Evolutionary conservation across 1,140 invertebrate species (phyloP).

Genomic region (Drosophila watanabei): DNA sequence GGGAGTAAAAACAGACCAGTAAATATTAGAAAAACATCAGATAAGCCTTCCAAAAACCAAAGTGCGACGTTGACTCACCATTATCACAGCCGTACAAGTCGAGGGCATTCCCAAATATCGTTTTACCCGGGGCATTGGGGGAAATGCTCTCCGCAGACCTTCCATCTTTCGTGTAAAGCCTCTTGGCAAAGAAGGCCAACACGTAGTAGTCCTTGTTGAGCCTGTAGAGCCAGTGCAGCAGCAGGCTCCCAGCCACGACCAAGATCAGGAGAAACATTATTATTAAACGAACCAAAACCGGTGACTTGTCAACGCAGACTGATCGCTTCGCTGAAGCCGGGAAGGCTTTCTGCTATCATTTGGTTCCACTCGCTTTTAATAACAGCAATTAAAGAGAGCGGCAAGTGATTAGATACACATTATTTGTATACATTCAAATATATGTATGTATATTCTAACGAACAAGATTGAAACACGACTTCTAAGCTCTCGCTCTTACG

Average conservation of each 20-base stretch:
- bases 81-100: constrained; percentile 53
- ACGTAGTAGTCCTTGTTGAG: constrained; percentile 61
- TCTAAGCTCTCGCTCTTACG: not conserved
- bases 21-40: not conserved
- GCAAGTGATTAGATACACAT: constrained; percentile 21
- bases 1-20: not conserved
- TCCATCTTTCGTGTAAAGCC: constrained; percentile 50
- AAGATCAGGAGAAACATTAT: constrained; percentile 21
- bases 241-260: constrained; percentile 19
- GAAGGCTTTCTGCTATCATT: constrained; percentile 6
- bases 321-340: not conserved
- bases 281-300: not conserved
- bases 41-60: not conserved
- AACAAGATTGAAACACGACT: not conserved
- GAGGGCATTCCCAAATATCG: constrained; percentile 57
- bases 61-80: constrained; percentile 25
- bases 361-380: not conserved
- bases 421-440: not conserved
- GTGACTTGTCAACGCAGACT: constrained; percentile 4
- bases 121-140: constrained; percentile 38
- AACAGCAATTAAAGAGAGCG: constrained; percentile 4
- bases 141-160: constrained; percentile 46
- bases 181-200: constrained; percentile 52
- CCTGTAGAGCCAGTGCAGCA: constrained; percentile 48
- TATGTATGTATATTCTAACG: not conserved